Base-by-base conservation (phyloP, 2,797 vertebrate genomes). In the Arnoldichthys spilopterus region DNA sequence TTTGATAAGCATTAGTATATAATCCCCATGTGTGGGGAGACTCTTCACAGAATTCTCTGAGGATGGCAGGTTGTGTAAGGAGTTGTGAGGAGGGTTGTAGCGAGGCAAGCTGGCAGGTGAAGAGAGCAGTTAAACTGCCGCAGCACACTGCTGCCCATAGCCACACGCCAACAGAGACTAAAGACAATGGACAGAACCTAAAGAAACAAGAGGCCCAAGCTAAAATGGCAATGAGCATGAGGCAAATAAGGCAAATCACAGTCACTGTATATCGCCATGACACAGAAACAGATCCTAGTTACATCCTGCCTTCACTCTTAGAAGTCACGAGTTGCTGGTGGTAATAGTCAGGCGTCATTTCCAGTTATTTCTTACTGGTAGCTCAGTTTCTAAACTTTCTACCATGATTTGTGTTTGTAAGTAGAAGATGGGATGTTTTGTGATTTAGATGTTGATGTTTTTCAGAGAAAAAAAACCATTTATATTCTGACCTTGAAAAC, bases 71-170 rank as follows among this genome's bases (percentile, higher is more conserved):
- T 59, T 12, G 32, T 49, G 54, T 32, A 28, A 18, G 66, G 37
- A 59, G 61, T 45, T 24, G n/a, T 53, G 51, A 40, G 5, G 61
- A 59, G 40, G 62, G 22, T 49, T 22, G 53, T n/a, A 45, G 51
- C 75, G 34, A 78, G 40, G 56, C 30, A 32, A 20, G 56, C 26
- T 45, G 30, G 16, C 6, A 58, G n/a, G 62, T 22, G 62, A 77
- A 28, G 22, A 64, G 81, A 76, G 37, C 74, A 68, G 77, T 70
- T 77, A 76, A 18, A 49, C 2, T n/a, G 49, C 43, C 15, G 43
- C 13, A 3, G 13, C 43, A 9, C 32, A 32, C 6, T 20, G 18
- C 59, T 62, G 30, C 13, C n/a, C 20, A 26, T 12, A 37, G 54
- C 7, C 16, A n/a, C 30, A 37, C 9, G 18, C 61, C 56, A 28